Evolutionary conservation across 2,797 vertebrate species (phyloP).

Genomic region (Vespertilio murinus): DNA sequence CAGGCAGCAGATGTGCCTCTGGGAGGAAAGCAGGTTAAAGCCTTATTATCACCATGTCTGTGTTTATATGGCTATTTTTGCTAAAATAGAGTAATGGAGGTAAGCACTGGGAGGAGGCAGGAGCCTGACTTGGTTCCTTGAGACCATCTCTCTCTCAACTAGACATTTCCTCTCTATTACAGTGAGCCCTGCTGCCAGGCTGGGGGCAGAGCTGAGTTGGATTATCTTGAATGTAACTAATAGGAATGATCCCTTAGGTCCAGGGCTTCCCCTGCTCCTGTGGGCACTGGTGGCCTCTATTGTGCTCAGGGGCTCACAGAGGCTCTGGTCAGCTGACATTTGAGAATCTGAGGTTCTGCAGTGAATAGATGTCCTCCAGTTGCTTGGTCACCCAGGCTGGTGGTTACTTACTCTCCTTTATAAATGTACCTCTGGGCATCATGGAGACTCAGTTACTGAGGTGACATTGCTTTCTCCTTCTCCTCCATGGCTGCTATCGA

Average conservation of each 20-base stretch:
- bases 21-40: background rate
- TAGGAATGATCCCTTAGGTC: background rate
- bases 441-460: background rate
- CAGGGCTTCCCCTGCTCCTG: background rate
- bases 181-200: background rate
- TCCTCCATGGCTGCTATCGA: background rate
- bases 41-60: background rate
- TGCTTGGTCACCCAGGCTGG: no score
- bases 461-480: no score
- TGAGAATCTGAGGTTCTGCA: background rate
- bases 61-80: background rate
- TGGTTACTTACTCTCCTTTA: background rate
- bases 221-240: background rate
- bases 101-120: background rate
- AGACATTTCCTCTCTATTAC: background rate
- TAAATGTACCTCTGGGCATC: background rate
- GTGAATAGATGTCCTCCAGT: accelerated
- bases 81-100: background rate
- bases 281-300: background rate
- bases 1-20: background rate
- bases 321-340: background rate
- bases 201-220: background rate
- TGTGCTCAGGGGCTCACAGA: background rate
- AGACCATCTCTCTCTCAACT: background rate
- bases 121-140: background rate